Percentiles rank a stretch among this genome's conserved stretches.
Evolutionary conservation across 2,113 vertebrate species (phyloP).

Genomic region (Dendrocopos noguchii): DNA sequence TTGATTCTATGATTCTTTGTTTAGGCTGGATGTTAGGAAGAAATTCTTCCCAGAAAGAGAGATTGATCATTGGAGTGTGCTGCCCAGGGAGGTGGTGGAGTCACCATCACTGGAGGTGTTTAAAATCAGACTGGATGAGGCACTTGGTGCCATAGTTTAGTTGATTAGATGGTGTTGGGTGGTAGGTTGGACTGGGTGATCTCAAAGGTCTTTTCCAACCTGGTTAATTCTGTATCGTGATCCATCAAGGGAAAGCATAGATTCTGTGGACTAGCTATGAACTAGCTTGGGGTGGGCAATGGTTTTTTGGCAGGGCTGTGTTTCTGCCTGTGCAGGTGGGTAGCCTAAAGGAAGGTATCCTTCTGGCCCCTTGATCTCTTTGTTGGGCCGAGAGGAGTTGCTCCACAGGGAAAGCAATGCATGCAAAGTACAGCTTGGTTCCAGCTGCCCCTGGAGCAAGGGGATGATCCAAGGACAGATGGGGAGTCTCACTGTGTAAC

Average conservation of each 20-base stretch:
- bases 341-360: not conserved
- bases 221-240: not conserved
- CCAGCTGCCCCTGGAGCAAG: not conserved
- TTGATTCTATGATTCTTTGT: too few species aligned
- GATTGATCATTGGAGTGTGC: too few species aligned
- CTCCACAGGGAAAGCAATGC: not conserved
- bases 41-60: too few species aligned
- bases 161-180: too few species aligned
- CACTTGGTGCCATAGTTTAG: too few species aligned
- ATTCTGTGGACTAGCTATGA: not conserved
- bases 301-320: not conserved
- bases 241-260: not conserved
- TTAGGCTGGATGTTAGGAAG: too few species aligned
- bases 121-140: too few species aligned
- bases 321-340: not conserved
- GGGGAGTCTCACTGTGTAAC: not conserved
- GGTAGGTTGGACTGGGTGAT: too few species aligned
- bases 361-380: not conserved
- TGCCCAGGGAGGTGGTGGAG: too few species aligned
- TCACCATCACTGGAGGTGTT: too few species aligned
- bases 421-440: not conserved
- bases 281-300: not conserved
- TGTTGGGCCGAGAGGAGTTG: not conserved
- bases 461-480: not conserved
- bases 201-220: too few species aligned